Conservation (phyloP, 2,113 vertebrate genomes). For the Pampusana beccarii region DNA sequence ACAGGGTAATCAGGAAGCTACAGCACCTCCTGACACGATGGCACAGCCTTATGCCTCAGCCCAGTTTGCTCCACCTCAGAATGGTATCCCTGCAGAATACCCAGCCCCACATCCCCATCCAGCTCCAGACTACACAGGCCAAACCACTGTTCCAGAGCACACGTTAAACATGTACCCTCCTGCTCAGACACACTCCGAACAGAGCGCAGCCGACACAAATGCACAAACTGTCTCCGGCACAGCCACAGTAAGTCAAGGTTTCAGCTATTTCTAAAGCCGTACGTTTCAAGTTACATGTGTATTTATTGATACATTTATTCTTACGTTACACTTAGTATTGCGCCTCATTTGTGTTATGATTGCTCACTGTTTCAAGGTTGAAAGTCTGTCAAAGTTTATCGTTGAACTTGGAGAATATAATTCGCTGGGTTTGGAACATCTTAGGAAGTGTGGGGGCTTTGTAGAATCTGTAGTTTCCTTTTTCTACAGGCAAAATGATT, state of each 20-base stretch:
- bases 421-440: neutral
- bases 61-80: conserved; percentile 92
- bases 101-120: conserved; percentile 88
- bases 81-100: conserved; percentile 91
- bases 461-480: neutral
- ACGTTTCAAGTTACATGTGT: neutral
- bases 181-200: conserved; percentile 90
- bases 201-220: conserved; percentile 82
- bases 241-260: conserved; percentile 89
- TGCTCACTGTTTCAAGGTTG: neutral
- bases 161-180: conserved; percentile 92
- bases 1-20: conserved; percentile 96
- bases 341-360: neutral
- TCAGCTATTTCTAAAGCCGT: neutral
- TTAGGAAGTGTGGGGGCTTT: neutral
- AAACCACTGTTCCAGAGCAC: conserved; percentile 88
- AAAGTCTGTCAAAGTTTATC: neutral
- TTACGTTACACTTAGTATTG: accelerated
- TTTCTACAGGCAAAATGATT: neutral
- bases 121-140: conserved; percentile 89
- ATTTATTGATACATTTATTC: neutral
- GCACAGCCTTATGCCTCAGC: conserved; percentile 93
- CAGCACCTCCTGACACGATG: conserved; percentile 94
- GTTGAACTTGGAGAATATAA: neutral
- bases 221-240: conserved; percentile 92